Conservation (phyloP, 2,888 invertebrate species). For the Portevinia maculata region DNA sequence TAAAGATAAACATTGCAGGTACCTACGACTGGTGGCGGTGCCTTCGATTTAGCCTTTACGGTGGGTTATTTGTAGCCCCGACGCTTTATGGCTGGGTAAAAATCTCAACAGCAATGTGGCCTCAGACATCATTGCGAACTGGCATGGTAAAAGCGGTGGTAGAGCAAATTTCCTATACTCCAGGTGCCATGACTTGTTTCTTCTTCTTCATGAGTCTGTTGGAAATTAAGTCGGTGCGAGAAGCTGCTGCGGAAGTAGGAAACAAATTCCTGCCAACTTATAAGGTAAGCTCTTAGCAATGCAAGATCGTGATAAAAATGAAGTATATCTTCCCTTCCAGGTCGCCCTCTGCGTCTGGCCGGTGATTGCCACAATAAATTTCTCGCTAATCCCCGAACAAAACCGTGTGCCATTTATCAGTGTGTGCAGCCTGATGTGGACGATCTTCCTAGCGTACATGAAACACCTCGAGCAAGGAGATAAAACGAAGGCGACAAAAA, state of each 20-base stretch:
- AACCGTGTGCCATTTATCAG: conserved; percentile 90
- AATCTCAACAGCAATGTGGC: conserved; percentile 90
- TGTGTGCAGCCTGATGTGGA: conserved; percentile 89
- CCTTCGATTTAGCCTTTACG: conserved; percentile 89
- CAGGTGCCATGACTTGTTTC: conserved; percentile 90
- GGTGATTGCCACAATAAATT: conserved; percentile 88
- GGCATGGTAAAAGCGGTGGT: conserved; percentile 90
- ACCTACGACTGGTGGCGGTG: conserved; percentile 88
- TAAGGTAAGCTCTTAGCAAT: conserved; percentile 76
- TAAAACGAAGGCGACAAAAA: background rate
- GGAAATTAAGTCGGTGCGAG: conserved; percentile 86
- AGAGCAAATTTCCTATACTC: conserved; percentile 90
- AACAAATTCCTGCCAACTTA: conserved; percentile 90
- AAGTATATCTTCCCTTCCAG: conserved; percentile 81
- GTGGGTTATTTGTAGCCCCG: conserved; percentile 92
- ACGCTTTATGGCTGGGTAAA: conserved; percentile 91
- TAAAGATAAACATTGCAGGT: conserved; percentile 79
- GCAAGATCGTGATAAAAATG: background rate
- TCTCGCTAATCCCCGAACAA: conserved; percentile 87
- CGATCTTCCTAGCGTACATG: conserved; percentile 90
- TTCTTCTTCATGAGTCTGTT: conserved; percentile 90
- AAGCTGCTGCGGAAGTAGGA: conserved; percentile 87
- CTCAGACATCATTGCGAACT: conserved; percentile 87
- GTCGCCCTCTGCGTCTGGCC: conserved; percentile 89
- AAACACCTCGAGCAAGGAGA: conserved; percentile 85